Conservation (phyloP, 2,888 invertebrate genomes). For the Caenorhabditis japonica region DNA sequence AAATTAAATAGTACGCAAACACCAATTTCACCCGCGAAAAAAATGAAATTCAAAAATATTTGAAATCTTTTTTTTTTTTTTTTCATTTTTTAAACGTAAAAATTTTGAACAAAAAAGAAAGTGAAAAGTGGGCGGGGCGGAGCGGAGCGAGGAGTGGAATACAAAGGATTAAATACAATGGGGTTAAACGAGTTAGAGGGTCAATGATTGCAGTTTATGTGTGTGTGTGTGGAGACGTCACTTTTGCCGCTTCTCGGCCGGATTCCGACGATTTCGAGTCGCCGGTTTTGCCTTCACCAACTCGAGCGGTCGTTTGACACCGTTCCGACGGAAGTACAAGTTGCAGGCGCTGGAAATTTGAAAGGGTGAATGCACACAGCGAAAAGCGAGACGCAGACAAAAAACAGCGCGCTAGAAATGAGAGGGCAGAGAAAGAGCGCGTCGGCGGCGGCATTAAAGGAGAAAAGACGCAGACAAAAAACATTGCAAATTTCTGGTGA, state of each 20-base stretch:
- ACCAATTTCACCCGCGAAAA: no score
- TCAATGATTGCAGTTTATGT: slow-evolving; percentile 38
- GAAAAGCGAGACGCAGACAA: no score
- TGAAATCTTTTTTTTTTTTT: slow-evolving; percentile 3
- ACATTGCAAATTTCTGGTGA: no score
- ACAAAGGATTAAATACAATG: slow-evolving; percentile 53
- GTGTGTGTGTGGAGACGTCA: no score
- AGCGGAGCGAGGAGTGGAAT: slow-evolving; percentile 8
- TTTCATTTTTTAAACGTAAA: neutral
- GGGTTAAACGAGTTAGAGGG: slow-evolving; percentile 44
- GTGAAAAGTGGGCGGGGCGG: slow-evolving; percentile 5
- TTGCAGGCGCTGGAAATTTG: slow-evolving; percentile 42
- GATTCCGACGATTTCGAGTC: slow-evolving; percentile 13
- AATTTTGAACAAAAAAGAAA: neutral
- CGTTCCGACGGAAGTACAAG: slow-evolving; percentile 37
- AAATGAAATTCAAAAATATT: no score
- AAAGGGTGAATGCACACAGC: no score
- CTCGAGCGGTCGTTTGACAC: slow-evolving; percentile 1
- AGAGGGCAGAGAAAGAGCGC: no score
- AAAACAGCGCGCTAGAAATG: no score
- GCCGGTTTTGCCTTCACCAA: slow-evolving; percentile 4
- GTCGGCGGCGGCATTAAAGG: no score
- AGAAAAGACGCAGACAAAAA: no score
- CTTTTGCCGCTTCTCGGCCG: slow-evolving; percentile 6
- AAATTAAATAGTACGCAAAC: no score